Percentiles rank a stretch among this genome's conserved stretches.
Conservation (phyloP, 2,113 vertebrate species). For the Melanerpes aurifrons region DNA sequence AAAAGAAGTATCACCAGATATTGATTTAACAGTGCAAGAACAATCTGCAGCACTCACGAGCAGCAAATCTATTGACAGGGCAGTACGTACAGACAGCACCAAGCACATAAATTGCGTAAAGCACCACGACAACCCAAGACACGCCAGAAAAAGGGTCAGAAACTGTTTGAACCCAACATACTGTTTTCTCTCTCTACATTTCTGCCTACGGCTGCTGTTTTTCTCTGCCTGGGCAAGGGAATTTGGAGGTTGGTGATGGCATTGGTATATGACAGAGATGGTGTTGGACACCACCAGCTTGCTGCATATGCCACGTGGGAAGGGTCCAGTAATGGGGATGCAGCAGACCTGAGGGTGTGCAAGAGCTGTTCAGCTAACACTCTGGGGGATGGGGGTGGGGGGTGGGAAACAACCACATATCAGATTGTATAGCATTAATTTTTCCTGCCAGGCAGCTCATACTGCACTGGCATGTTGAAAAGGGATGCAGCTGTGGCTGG, state of each 20-base stretch:
- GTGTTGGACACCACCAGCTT: background rate
- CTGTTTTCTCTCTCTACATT: background rate
- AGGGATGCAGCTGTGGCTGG: no score
- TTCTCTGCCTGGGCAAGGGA: background rate
- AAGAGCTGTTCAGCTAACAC: background rate
- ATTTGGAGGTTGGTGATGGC: accelerated
- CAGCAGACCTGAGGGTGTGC: background rate
- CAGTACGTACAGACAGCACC: constrained; percentile 29
- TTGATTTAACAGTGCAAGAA: constrained; percentile 29
- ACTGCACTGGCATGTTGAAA: background rate
- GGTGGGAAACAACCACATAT: no score
- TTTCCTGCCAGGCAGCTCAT: background rate
- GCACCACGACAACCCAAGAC: background rate
- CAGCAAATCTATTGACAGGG: constrained; percentile 29
- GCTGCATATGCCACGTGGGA: background rate
- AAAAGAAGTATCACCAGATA: background rate
- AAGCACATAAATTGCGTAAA: background rate
- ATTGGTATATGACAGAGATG: background rate
- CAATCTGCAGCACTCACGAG: constrained; percentile 39
- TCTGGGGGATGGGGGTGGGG: accelerated
- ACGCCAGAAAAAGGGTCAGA: background rate
- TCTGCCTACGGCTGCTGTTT: background rate
- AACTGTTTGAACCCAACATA: background rate
- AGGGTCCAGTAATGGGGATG: background rate
- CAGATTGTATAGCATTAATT: background rate